These are phyloP conservation scores for Trididemnum miniatum DNA, from an alignment of 23 tunicate species.

Conservation along the genomic window DNA sequence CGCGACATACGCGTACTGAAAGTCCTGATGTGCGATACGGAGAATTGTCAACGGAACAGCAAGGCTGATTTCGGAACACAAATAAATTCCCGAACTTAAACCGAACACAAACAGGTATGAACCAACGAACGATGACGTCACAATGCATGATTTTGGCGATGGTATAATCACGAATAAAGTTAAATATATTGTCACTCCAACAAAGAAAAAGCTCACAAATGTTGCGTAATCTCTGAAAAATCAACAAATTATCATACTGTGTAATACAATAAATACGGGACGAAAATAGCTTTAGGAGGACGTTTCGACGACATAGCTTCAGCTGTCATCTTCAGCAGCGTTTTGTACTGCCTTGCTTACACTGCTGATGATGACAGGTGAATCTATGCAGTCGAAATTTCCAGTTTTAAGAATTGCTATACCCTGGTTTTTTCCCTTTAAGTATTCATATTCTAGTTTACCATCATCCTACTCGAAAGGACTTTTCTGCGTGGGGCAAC, in stretches of 20 bases:
- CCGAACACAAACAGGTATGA: not conserved
- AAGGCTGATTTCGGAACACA: not conserved
- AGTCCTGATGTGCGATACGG: not conserved
- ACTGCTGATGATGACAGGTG: no score
- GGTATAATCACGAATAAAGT: not conserved
- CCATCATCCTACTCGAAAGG: no score
- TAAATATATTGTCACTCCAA: not conserved
- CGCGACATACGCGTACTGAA: not conserved
- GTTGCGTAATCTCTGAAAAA: not conserved
- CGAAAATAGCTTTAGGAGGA: no score
- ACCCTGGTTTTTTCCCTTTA: no score
- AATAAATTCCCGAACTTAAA: not conserved
- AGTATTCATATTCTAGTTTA: no score
- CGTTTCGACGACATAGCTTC: no score
- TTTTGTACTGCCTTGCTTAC: no score
- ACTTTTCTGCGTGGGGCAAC: no score
- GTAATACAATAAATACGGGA: no score
- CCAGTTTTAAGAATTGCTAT: no score
- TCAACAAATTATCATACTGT: not conserved
- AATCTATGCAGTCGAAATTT: no score
- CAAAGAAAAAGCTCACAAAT: not conserved
- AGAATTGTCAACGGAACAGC: not conserved
- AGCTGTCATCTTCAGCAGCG: no score
- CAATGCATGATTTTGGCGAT: conserved; percentile 2
- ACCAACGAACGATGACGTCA: conserved; percentile 24